Evolutionary conservation across 2,888 invertebrate genomes (phyloP), one percentile per base, ranked within the genome.

Genomic region (Atethmia centrago): DNA sequence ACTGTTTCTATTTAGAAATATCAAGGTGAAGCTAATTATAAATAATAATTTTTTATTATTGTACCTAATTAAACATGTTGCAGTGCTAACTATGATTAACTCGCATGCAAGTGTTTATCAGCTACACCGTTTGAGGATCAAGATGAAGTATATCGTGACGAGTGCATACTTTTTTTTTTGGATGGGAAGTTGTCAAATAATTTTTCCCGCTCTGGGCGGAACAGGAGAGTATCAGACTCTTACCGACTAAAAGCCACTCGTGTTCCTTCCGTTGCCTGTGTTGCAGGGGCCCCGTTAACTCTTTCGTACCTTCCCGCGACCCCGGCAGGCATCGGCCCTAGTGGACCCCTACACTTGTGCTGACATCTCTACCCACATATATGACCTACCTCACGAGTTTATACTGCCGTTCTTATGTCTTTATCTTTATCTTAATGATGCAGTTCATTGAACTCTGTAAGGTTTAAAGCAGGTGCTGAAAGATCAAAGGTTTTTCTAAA

Each of bases 11-110:
- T 58, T 56, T 51, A 66, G 25, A 51, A 67, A 53, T 67, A 64
- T 56, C 67, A 78, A 67, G 67, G 78, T 63, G 31, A 74, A 47
- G 12, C 19, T 73, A 53, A 78, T 78, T 74, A 49, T 19, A 55
- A 67, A 47, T 64, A 64, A 58, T 58, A 58, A 14, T 9, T 53
- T 67, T 73, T 67, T 64, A 42, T 58, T 55, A 42, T 53, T 19
- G 47, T 73, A 31, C 0, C 63, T 21, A 40, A 59, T 71, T 53
- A 47, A 64, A 67, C 25, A 40, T 12, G 16, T 25, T 63, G 63
- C 31, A 72, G 28, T 63, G 56, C 42, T n/a, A 42, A 19, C 28
- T 66, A 49, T n/a, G 21, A 19, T 31, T 49, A 40, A 40, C 47
- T 25, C 31, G 21, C 47, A n/a, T 53, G n/a, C 28, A n/a, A 28